phyloP scores from a whole-genome alignment of 2,888 invertebrate species.

The Galerucella calmariensis region DNA sequence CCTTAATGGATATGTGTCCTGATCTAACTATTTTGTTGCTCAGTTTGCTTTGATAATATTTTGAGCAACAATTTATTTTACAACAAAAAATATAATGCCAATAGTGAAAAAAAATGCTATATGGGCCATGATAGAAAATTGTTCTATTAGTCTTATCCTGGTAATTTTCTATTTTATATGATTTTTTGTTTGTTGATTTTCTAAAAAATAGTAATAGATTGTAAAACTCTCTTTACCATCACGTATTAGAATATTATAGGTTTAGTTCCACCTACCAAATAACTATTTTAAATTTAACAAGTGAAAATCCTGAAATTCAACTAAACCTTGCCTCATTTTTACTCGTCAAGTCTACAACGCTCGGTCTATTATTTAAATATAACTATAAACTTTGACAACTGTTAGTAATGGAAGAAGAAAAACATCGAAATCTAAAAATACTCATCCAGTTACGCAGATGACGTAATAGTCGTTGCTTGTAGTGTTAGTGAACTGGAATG shows the following conservation, averaged over 20 bases:
- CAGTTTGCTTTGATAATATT: too few relatives aligned
- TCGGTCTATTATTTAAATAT: conserved; percentile 15
- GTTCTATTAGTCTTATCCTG: too few relatives aligned
- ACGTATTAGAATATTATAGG: background rate
- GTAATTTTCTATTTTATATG: too few relatives aligned
- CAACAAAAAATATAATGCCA: too few relatives aligned
- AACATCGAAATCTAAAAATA: conserved; percentile 41
- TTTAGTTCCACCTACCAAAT: background rate
- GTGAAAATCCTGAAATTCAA: background rate
- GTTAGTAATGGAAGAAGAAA: conserved; percentile 3
- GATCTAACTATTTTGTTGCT: too few relatives aligned
- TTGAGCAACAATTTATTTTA: too few relatives aligned
- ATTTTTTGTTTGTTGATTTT: too few relatives aligned
- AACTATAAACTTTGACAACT: conserved; percentile 12
- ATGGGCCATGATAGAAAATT: too few relatives aligned
- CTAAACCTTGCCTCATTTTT: background rate
- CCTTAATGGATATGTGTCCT: too few relatives aligned
- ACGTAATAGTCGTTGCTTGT: conserved; percentile 28
- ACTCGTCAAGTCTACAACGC: background rate
- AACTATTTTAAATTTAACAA: background rate
- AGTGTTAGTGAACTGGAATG: conserved; percentile 33
- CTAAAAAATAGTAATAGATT: too few relatives aligned
- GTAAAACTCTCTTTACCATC: too few relatives aligned
- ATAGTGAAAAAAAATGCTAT: too few relatives aligned
- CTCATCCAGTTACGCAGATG: conserved; percentile 35